Evolutionary conservation across 2,797 vertebrate species (phyloP).

Genomic region (Sebastes nivosus): DNA sequence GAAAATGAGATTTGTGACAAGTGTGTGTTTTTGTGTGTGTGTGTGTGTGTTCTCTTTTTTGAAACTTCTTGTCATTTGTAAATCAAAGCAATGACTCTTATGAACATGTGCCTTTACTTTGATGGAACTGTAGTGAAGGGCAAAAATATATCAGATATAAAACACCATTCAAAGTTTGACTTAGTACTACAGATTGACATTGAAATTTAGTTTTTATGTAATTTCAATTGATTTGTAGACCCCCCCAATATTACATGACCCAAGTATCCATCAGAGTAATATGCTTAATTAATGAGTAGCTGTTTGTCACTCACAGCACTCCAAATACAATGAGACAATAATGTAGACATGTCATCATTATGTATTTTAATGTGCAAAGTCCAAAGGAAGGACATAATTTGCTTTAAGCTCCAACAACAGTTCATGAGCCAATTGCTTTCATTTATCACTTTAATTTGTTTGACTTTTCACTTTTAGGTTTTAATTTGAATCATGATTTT

Average conservation of each 20-base stretch:
- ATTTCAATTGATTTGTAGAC: background rate
- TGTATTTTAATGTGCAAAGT: background rate
- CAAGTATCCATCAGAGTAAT: background rate
- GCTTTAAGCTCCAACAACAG: background rate
- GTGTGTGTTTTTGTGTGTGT: background rate
- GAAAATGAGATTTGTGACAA: conserved; percentile 27
- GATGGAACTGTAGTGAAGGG: background rate
- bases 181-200: background rate
- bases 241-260: background rate
- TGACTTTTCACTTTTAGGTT: conserved; percentile 34
- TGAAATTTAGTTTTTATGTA: background rate
- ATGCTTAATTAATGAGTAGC: background rate
- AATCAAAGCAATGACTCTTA: conserved; percentile 73
- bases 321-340: background rate
- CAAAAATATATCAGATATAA: background rate
- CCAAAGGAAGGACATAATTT: background rate
- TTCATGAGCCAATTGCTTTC: conserved; percentile 69
- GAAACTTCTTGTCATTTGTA: conserved; percentile 48
- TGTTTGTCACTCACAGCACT: background rate
- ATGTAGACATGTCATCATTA: background rate
- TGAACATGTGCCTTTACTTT: conserved; percentile 29
- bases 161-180: background rate
- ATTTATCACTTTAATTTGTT: conserved; percentile 63
- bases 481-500: conserved; percentile 36
- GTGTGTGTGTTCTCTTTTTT: conserved; percentile 9